Conservation (phyloP, 2,797 vertebrate genomes). For the Urophycis tenuis region DNA sequence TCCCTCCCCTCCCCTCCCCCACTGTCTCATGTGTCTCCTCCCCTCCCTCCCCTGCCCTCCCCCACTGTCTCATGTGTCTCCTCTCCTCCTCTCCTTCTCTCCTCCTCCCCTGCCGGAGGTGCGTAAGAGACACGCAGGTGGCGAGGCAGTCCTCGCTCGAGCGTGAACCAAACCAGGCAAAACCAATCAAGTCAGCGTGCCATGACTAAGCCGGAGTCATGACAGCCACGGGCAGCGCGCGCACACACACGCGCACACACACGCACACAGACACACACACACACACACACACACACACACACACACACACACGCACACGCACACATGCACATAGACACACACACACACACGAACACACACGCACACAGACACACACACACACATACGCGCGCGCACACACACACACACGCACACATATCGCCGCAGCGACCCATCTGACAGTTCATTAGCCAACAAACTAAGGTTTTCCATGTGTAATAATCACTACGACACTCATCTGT, state of each 20-base stretch:
- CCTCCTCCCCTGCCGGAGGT: not conserved
- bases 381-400: not conserved
- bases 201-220: slow-evolving; percentile 18
- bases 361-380: not conserved
- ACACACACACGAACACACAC: no score
- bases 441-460: slow-evolving; percentile 23
- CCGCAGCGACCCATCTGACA: not conserved
- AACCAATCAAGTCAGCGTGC: slow-evolving; percentile 12
- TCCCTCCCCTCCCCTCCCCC: not conserved
- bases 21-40: no score
- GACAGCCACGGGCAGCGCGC: slow-evolving; percentile 1
- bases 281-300: slow-evolving; percentile 3
- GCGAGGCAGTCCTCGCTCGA: slow-evolving; percentile 3
- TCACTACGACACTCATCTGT: not conserved
- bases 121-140: not conserved
- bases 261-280: not conserved
- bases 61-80: not conserved
- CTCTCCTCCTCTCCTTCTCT: not conserved
- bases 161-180: slow-evolving; percentile 7
- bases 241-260: not conserved
- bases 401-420: not conserved
- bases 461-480: slow-evolving; percentile 7
- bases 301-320: not conserved
- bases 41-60: no score
- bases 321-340: not conserved